Conservation (phyloP, 2,888 invertebrate species). For the Volucella inanis region DNA sequence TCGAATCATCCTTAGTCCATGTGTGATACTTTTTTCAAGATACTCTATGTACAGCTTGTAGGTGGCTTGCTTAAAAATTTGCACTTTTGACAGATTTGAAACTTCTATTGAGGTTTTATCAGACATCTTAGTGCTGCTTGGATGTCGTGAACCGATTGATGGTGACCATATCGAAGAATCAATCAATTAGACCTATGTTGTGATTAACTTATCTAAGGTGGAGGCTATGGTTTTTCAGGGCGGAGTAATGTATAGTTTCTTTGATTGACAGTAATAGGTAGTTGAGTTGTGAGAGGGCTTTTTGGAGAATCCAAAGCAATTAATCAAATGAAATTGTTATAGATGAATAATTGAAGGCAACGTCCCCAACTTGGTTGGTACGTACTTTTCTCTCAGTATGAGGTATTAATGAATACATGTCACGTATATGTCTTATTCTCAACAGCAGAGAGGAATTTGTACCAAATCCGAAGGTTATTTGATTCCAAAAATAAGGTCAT, state of each 20-base stretch:
- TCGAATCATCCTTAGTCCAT: conserved; percentile 60
- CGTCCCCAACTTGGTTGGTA: too few species aligned
- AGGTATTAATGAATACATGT: too few species aligned
- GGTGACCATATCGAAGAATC: neutral
- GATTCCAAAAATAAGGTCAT: too few species aligned
- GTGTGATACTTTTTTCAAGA: conserved; percentile 56
- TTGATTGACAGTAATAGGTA: conserved; percentile 2
- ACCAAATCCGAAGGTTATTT: too few species aligned
- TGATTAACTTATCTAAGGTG: conserved; percentile 33
- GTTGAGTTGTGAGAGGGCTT: neutral
- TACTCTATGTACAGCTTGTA: conserved; percentile 51
- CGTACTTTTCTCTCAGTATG: too few species aligned
- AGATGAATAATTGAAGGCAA: too few species aligned
- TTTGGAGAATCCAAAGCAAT: neutral
- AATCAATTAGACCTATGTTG: conserved; percentile 15
- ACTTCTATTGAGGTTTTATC: conserved; percentile 21
- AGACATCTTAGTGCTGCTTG: neutral
- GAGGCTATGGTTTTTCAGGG: neutral
- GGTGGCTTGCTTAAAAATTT: conserved; percentile 28
- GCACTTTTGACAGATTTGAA: conserved; percentile 9
- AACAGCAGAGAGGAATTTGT: too few species aligned
- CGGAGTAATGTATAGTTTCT: neutral
- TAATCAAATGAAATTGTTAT: neutral
- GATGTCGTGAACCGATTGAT: neutral
- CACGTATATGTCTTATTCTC: too few species aligned